Evolutionary conservation across 2,113 vertebrate species (phyloP).

Genomic region (Pimephales promelas): DNA sequence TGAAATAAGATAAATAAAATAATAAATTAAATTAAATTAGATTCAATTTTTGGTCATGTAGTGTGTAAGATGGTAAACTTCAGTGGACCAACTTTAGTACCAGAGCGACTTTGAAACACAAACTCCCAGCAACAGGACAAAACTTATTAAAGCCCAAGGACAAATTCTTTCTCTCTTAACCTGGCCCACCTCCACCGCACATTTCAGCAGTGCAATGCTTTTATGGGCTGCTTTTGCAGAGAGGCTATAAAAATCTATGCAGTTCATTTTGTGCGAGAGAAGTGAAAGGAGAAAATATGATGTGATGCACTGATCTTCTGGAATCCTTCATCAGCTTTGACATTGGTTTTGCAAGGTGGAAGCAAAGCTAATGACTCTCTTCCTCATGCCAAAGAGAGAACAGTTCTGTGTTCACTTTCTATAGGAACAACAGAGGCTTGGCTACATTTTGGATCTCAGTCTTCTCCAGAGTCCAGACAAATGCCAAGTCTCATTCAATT

Average conservation of each 20-base stretch:
- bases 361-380: conserved; percentile 33
- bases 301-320: conserved; percentile 12
- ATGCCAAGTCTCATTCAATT: conserved; percentile 55
- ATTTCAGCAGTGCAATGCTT: conserved; percentile 32
- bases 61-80: not conserved
- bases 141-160: conserved; percentile 47
- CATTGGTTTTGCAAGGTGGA: conserved; percentile 36
- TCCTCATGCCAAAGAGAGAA: conserved; percentile 29
- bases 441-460: conserved; percentile 56
- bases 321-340: conserved; percentile 30
- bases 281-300: conserved; percentile 18
- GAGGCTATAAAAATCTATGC: conserved; percentile 48
- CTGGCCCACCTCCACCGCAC: conserved; percentile 13
- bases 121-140: conserved; percentile 29
- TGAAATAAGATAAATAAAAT: not conserved
- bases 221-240: conserved; percentile 37
- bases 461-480: conserved; percentile 44
- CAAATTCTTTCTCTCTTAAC: conserved; percentile 9
- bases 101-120: not conserved
- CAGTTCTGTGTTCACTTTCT: conserved; percentile 46
- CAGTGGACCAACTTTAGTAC: not conserved
- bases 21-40: too few species aligned
- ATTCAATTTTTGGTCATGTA: too few species aligned
- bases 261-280: conserved; percentile 36
- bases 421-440: conserved; percentile 4